phyloP scores from a whole-genome alignment of 2,113 vertebrate species.

The Dromiciops gliroides region DNA sequence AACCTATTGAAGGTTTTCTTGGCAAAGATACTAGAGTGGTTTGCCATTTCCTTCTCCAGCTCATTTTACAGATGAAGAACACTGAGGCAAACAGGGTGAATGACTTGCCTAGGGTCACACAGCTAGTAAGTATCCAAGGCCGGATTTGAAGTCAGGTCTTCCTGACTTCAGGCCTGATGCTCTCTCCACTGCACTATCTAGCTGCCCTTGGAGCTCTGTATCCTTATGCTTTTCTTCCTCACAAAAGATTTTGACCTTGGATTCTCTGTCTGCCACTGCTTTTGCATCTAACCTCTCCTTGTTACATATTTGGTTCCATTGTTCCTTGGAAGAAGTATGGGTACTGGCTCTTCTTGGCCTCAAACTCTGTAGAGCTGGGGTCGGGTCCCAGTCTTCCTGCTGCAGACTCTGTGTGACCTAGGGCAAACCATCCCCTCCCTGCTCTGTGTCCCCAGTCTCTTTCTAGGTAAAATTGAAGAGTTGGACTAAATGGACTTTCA shows the following conservation, averaged over 20 bases:
- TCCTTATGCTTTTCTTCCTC: no score
- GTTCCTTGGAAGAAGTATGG: background rate
- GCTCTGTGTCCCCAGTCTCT: background rate
- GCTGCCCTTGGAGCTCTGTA: no score
- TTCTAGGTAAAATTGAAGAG: background rate
- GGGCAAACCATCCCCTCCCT: no score
- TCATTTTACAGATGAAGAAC: background rate
- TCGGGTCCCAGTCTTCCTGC: no score
- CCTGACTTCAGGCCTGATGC: no score
- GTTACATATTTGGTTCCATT: no score
- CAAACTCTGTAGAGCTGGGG: background rate
- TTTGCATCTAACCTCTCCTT: no score
- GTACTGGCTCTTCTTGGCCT: background rate
- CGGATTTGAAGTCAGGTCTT: background rate
- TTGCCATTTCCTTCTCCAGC: background rate
- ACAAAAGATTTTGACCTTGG: no score
- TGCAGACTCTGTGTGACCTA: no score
- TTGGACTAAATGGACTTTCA: conserved; percentile 44
- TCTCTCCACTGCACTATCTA: no score
- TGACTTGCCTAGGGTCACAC: background rate
- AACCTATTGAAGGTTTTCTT: background rate
- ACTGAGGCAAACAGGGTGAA: background rate
- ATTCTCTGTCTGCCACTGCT: no score
- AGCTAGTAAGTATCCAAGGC: background rate
- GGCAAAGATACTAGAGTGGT: background rate